These are phyloP conservation scores for Abramis brama DNA, from an alignment of 2,113 vertebrate species.

Conservation along the genomic window DNA sequence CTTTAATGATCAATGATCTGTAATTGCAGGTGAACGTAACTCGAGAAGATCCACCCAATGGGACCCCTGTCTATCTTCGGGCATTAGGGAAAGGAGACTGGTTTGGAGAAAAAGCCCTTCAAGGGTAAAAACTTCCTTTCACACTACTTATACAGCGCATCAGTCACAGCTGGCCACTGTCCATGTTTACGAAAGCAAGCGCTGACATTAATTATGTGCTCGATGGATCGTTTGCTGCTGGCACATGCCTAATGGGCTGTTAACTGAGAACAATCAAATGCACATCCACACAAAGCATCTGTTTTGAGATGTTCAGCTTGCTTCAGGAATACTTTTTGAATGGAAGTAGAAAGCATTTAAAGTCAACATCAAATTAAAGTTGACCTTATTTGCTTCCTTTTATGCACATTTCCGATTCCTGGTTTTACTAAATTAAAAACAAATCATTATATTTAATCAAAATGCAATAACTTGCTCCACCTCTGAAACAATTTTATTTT, in stretches of 20 bases:
- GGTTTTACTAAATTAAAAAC: neutral
- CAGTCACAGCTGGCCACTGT: neutral
- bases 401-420: neutral
- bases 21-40: slow-evolving; percentile 85
- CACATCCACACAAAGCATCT: slow-evolving; percentile 28
- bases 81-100: slow-evolving; percentile 87
- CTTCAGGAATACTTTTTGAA: neutral
- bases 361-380: neutral
- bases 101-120: slow-evolving; percentile 92
- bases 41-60: slow-evolving; percentile 83
- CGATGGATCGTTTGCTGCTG: neutral
- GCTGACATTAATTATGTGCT: slow-evolving; percentile 30
- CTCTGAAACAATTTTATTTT: neutral
- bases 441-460: neutral
- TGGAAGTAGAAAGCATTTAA: neutral
- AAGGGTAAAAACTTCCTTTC: slow-evolving; percentile 77
- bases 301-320: slow-evolving; percentile 16
- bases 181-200: neutral
- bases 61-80: slow-evolving; percentile 82
- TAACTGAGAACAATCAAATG: slow-evolving; percentile 27
- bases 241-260: slow-evolving; percentile 26
- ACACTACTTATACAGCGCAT: neutral
- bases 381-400: neutral
- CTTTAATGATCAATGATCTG: slow-evolving; percentile 1
- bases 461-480: neutral